Evolutionary conservation across 2,888 invertebrate genomes (phyloP), one percentile per base, ranked within the genome.

Genomic region (Megalurothrips usitatus): DNA sequence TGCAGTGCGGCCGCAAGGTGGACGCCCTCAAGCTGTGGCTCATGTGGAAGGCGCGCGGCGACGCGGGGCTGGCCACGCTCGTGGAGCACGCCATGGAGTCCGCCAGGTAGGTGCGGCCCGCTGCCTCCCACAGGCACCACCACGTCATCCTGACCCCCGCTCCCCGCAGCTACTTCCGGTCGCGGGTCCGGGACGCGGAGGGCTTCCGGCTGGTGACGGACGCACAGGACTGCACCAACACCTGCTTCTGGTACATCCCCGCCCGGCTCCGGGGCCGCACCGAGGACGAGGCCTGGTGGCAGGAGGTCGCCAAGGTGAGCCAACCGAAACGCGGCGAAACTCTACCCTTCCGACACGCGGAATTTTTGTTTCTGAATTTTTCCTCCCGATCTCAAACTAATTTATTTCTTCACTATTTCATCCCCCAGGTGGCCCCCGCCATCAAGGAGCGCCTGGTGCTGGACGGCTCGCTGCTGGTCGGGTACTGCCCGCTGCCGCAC

Each of bases 1-100:
- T 93, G 23, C 97, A 97, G 86, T 98, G 97, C 86, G 97, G 97
- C 0, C 90, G 97, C 48, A 97, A 97, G 89, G 94, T 95, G 81
- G 97, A 98, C 86, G 93, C 94, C 1, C 93, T 97, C 86, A 98
- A 98, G 87, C 89, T 97, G 10, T 98, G 97, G 97, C 87, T 96
- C 83, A 94, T 96, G 93, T 95, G 97, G 92, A 94, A 95, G 86
- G 94, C 95, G 0, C 89, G 94, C 0, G 94, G 95, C 0, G 90
- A 91, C 79, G 85, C 85, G 0, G 92, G 92, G 0, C 88, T 94
- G 1, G 88, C 88, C 79, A 84, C 85, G 0, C 88, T 92, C 0
- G 89, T 94, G 0, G 93, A 95, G 84, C 89, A 89, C 80, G 91
- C 92, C 0, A 91, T 94, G 88, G 87, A 89, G 2, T 88, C 89